These are phyloP conservation scores for Drosophila melanica DNA, from an alignment of 1,140 invertebrate genomes.

Conservation along the genomic window DNA sequence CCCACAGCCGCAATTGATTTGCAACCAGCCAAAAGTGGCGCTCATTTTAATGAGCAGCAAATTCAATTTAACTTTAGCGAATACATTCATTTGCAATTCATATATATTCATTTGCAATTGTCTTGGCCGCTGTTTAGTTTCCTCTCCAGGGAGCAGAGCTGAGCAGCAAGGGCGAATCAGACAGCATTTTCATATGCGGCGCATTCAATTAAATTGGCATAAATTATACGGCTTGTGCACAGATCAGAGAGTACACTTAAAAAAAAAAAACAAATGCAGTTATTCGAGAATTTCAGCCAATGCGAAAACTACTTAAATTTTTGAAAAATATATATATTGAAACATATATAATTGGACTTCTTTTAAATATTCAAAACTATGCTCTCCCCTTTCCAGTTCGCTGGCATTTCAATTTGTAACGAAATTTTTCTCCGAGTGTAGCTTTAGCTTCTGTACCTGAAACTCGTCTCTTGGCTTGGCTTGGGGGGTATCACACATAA, in stretches of 20 bases:
- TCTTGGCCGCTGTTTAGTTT: conserved; percentile 56
- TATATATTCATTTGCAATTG: conserved; percentile 66
- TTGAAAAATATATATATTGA: too few species aligned
- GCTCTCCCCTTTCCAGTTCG: too few species aligned
- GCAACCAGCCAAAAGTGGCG: conserved; percentile 45
- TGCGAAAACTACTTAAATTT: too few species aligned
- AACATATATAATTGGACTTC: too few species aligned
- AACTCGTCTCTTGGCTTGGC: neutral
- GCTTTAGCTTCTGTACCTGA: conserved; percentile 19
- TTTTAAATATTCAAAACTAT: too few species aligned
- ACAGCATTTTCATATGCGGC: conserved; percentile 32
- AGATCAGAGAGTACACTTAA: conserved; percentile 36
- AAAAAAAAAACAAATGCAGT: too few species aligned
- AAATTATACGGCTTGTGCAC: conserved; percentile 59
- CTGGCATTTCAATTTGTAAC: too few species aligned
- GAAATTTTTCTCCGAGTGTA: too few species aligned
- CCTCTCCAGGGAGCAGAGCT: conserved; percentile 13
- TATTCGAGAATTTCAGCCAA: too few species aligned
- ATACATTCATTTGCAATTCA: conserved; percentile 80
- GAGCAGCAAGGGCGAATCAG: neutral
- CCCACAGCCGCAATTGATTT: conserved; percentile 36
- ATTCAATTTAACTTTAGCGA: conserved; percentile 76
- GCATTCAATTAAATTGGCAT: conserved; percentile 78
- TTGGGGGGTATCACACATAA: conserved; percentile 42
- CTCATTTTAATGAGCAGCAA: conserved; percentile 75